A percentile compares a stretch with the other conserved stretches of the same genome.
phyloP scores from a whole-genome alignment of 1,140 invertebrate genomes.

The Acyrthosiphon pisum region DNA sequence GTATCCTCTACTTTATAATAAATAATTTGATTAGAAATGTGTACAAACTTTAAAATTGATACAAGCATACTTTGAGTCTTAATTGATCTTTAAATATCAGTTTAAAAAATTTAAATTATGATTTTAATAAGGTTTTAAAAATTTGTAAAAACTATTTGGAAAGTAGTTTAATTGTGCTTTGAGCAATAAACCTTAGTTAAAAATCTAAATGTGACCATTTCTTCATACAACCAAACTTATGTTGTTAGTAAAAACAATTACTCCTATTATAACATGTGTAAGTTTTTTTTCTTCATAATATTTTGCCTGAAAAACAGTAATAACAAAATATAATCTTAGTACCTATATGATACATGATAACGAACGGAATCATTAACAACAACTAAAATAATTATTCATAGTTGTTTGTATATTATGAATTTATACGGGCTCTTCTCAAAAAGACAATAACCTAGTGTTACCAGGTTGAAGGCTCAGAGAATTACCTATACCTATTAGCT shows the following conservation, averaged over 20 bases:
- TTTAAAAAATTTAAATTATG: not conserved
- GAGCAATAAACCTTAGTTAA: conserved; percentile 22
- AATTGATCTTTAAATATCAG: too few species aligned
- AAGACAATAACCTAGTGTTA: not conserved
- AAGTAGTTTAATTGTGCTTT: conserved; percentile 25
- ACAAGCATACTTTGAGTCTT: not conserved
- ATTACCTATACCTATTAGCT: not conserved
- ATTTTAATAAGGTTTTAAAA: not conserved
- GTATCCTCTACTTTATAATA: not conserved
- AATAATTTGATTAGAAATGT: not conserved
- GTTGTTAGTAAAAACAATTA: conserved; percentile 69
- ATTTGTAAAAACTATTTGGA: not conserved
- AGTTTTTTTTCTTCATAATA: conserved; percentile 66
- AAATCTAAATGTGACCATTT: conserved; percentile 62
- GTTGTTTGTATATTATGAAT: not conserved
- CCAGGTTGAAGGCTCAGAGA: not conserved
- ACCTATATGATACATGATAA: not conserved
- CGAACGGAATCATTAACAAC: conserved; percentile 14
- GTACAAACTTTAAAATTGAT: not conserved
- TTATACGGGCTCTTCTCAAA: not conserved
- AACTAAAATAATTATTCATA: conserved; percentile 27
- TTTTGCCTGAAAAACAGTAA: too few species aligned
- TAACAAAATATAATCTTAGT: too few species aligned
- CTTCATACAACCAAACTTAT: conserved; percentile 72
- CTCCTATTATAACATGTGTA: conserved; percentile 71